Evolutionary conservation across 2,797 vertebrate species (phyloP).

Genomic region (Varecia variegata): DNA sequence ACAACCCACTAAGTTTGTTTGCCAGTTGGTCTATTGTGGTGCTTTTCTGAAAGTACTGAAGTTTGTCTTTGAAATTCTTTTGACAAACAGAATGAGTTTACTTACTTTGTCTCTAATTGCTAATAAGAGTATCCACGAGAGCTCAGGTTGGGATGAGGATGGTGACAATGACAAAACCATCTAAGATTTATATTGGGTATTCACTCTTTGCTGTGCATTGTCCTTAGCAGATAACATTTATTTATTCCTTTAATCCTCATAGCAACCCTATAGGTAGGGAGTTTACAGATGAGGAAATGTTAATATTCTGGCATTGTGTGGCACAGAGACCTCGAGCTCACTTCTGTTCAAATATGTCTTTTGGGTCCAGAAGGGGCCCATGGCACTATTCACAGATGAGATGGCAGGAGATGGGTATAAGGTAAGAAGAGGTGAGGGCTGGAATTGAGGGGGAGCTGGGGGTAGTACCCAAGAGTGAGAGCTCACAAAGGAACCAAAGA

Average conservation of each 20-base stretch:
- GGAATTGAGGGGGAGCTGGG: neutral
- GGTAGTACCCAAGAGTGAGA: neutral
- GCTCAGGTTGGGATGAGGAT: neutral
- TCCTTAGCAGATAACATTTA: neutral
- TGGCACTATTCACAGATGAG: neutral
- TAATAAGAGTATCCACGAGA: neutral
- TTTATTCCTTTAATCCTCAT: neutral
- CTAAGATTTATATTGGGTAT: neutral
- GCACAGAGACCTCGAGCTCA: neutral
- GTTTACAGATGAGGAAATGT: neutral
- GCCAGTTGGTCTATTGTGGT: neutral
- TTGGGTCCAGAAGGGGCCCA: neutral
- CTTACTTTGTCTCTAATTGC: neutral
- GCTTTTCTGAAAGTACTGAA: neutral
- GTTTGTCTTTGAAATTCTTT: constrained; percentile 6
- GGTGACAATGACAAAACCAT: neutral
- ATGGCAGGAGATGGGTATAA: neutral
- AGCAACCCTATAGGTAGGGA: neutral
- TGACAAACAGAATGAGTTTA: neutral
- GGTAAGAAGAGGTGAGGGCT: neutral
- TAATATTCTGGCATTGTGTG: neutral
- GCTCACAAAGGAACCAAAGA: neutral
- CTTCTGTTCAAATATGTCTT: neutral
- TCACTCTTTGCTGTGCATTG: neutral
- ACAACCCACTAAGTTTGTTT: neutral